Base-by-base conservation (phyloP, 2,113 vertebrate species). In the Chaenocephalus aceratus region DNA sequence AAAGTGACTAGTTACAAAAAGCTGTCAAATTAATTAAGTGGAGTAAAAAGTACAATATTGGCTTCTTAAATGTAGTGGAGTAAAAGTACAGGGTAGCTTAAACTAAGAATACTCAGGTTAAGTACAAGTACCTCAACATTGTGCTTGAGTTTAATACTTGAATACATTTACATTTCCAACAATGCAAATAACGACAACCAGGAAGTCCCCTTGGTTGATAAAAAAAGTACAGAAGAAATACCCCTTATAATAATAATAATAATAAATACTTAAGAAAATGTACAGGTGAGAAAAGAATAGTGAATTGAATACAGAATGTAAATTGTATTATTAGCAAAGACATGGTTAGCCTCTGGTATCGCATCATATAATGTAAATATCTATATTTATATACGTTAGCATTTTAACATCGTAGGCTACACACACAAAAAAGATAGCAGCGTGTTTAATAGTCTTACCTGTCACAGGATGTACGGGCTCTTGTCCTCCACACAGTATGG, bases 371-470 rank as follows among this genome's bases (percentile, higher is more conserved):
- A 41, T 41, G 6, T 41, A 41, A 8, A 41, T 41, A 41, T 41
- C 36, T 41, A 1, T 11, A 6, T 23, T 26, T 34, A 61, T 5
- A 10, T 12, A 6, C 3, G 45, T 65, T 68, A 72, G 68, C 73
- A 21, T 36, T 36, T 5, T 48, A 14, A 23, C 51, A 23, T 4
- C 52, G 16, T 41, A 41, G 36, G 36, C 36, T 41, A 41, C 4
- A 30, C 18, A 3, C 9, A 2, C 3, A 34, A 54, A 3, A 10
- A 2, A 5, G 44, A 54, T n/a, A 46, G 36, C 14, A 5, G 12
- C 9, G 0, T 2, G 11, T 51, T 56, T 16, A 14, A 9, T 7
- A 6, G 5, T 5, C 10, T 74, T 84, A 92, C 87, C 88, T 88
- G 67, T n/a, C 5, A 7, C 2, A 34, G 10, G 2, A 3, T 0